These are phyloP conservation scores for Larimichthys crocea DNA, from an alignment of 2,113 vertebrate genomes.

Conservation along the genomic window DNA sequence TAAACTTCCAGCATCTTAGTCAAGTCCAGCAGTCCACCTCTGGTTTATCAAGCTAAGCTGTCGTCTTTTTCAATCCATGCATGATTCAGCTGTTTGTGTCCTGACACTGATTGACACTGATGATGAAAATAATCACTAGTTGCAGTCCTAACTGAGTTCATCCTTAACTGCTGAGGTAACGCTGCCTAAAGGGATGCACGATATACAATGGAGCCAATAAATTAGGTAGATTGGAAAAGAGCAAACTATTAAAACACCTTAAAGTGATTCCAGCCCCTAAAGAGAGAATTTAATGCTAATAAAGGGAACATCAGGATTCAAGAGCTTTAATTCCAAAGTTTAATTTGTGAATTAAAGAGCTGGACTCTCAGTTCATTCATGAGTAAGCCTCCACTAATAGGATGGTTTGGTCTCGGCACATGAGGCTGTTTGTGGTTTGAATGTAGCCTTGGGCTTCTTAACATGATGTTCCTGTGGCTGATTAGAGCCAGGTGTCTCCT, in stretches of 20 bases:
- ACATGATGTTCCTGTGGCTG: constrained; percentile 69
- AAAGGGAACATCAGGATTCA: background rate
- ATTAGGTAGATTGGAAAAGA: background rate
- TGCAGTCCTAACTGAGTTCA: no score
- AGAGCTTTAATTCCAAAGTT: background rate
- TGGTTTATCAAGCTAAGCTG: no score
- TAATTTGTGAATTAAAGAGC: background rate
- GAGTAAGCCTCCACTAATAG: constrained; percentile 29
- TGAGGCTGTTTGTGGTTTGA: constrained; percentile 47
- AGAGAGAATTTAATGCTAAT: background rate
- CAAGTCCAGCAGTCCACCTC: no score
- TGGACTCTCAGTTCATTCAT: constrained; percentile 15
- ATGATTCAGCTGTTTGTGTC: no score
- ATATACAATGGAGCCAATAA: no score
- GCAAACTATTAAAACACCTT: background rate
- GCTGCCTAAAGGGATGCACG: no score
- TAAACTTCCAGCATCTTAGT: no score
- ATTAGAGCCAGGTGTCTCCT: constrained; percentile 78
- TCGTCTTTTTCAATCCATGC: no score
- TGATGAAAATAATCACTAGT: no score
- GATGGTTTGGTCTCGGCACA: constrained; percentile 11
- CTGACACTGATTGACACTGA: no score
- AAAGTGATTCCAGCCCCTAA: background rate
- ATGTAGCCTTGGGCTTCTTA: constrained; percentile 55
- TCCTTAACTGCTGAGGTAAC: no score